Percentiles rank a stretch among this genome's conserved stretches.
phyloP scores from a whole-genome alignment of 2,797 vertebrate species.

The Apogon talboti region DNA sequence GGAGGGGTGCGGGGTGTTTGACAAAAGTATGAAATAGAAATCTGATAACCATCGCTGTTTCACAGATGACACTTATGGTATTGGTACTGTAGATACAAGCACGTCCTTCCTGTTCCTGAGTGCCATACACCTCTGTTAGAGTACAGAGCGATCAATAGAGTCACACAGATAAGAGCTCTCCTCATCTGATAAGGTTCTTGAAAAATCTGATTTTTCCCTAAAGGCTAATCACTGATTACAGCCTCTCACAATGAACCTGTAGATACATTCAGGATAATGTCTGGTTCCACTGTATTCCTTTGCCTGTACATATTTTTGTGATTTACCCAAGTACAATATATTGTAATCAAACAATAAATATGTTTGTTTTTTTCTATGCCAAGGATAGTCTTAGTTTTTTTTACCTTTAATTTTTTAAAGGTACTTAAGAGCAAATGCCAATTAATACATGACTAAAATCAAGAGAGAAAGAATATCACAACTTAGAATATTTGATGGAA shows the following conservation, averaged over 20 bases:
- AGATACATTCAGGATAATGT: slow-evolving; percentile 41
- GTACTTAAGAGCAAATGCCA: no score
- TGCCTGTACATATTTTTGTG: background rate
- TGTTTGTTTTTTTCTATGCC: no score
- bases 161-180: slow-evolving; percentile 80
- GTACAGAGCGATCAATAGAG: slow-evolving; percentile 77
- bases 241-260: slow-evolving; percentile 40
- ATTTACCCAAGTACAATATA: no score
- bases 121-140: slow-evolving; percentile 61
- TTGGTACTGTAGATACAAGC: slow-evolving; percentile 71
- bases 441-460: no score
- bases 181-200: slow-evolving; percentile 80
- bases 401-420: no score
- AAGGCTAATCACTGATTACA: slow-evolving; percentile 65
- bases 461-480: no score
- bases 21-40: slow-evolving; percentile 45
- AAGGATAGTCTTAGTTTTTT: no score
- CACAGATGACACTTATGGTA: slow-evolving; percentile 62
- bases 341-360: no score
- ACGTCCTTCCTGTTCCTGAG: slow-evolving; percentile 70
- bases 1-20: slow-evolving; percentile 12
- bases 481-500: no score
- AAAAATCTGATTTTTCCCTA: slow-evolving; percentile 58
- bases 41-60: slow-evolving; percentile 72
- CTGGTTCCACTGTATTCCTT: slow-evolving; percentile 6